Conservation (phyloP, 2,888 invertebrate species). For the Thera obeliscata region DNA sequence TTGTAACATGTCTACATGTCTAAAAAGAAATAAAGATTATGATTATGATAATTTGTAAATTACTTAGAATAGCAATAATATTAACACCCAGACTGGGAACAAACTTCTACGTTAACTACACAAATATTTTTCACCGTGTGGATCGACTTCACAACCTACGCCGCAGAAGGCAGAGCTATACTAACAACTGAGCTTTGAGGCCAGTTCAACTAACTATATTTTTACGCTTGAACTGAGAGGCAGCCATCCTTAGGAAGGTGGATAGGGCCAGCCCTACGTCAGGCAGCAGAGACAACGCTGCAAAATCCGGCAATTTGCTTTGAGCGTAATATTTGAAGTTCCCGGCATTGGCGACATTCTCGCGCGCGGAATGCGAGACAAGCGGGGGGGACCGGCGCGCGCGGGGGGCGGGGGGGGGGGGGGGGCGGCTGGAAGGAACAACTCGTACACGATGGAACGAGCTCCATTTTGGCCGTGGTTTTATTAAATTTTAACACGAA, state of each 20-base stretch:
- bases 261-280: slow-evolving; percentile 4
- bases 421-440: slow-evolving; percentile 1
- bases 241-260: neutral
- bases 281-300: slow-evolving; percentile 20
- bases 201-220: too few species aligned
- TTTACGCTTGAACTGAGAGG: too few species aligned
- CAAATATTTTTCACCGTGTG: too few species aligned
- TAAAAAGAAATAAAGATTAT: too few species aligned
- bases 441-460: slow-evolving; percentile 10
- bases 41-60: too few species aligned
- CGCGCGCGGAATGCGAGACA: slow-evolving; percentile 17
- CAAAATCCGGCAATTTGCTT: slow-evolving; percentile 37
- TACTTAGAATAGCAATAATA: too few species aligned
- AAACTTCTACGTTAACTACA: too few species aligned
- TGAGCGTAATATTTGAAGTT: slow-evolving; percentile 39
- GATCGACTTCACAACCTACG: too few species aligned
- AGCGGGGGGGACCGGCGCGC: neutral
- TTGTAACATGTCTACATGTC: too few species aligned
- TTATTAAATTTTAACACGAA: slow-evolving; percentile 18
- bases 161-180: too few species aligned
- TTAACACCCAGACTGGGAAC: too few species aligned
- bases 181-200: too few species aligned
- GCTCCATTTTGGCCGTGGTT: slow-evolving; percentile 17
- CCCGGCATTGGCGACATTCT: slow-evolving; percentile 32
- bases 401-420: neutral